phyloP scores from a whole-genome alignment of 2,113 vertebrate genomes.

The Apodemus speciosus region DNA sequence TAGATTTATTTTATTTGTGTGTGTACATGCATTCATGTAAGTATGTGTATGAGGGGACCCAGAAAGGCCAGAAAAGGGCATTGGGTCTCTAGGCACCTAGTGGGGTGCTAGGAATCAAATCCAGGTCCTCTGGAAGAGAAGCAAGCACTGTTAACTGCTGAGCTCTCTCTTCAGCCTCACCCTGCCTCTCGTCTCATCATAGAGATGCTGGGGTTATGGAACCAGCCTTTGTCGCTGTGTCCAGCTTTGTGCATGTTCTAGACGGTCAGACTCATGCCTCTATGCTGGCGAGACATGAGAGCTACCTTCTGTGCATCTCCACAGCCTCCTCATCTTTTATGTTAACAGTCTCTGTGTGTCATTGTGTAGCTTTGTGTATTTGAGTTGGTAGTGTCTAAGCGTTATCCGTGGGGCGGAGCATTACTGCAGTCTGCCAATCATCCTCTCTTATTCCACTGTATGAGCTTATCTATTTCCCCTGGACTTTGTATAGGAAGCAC shows the following conservation, averaged over 20 bases:
- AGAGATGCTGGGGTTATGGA: not conserved
- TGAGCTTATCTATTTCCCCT: not conserved
- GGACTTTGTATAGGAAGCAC: not conserved
- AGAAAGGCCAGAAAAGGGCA: not conserved
- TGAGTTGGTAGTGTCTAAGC: not conserved
- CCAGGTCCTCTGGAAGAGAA: not conserved
- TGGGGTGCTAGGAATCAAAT: not conserved
- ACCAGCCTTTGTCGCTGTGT: not conserved
- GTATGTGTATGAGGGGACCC: not conserved
- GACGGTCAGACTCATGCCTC: not conserved
- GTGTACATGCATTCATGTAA: not conserved
- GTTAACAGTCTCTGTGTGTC: not conserved
- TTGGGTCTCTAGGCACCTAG: not conserved
- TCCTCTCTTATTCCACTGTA: not conserved
- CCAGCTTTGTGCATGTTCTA: not conserved
- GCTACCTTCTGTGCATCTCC: not conserved
- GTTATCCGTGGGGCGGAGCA: not conserved
- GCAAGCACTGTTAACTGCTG: not conserved
- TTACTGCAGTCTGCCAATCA: not conserved
- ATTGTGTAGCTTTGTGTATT: not conserved
- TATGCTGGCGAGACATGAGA: not conserved
- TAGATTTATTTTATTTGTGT: not conserved
- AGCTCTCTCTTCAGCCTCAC: not conserved
- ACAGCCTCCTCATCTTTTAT: not conserved
- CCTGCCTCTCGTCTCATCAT: not conserved